Evolutionary conservation across 1,140 invertebrate species (phyloP).

Genomic region (Scaptomyza hsui): DNA sequence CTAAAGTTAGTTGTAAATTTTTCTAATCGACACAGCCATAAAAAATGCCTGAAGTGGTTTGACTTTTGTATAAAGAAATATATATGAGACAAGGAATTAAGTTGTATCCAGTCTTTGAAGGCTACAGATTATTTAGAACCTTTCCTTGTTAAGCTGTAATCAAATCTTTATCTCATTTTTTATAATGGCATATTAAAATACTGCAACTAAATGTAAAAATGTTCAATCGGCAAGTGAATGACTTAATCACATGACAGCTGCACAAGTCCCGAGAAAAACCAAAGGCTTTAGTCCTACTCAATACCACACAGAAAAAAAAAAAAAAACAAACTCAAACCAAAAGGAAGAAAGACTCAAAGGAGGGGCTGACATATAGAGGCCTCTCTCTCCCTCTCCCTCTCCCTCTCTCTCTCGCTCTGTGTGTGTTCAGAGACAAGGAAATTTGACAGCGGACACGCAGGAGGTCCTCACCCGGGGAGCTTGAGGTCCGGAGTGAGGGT

Average conservation of each 20-base stretch:
- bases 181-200: not conserved
- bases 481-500: constrained; percentile 3
- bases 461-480: constrained; percentile 32
- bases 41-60: not conserved
- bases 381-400: no score
- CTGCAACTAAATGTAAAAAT: constrained; percentile 4
- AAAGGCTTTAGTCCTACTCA: not conserved
- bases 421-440: constrained; percentile 32
- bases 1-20: not conserved
- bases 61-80: no score
- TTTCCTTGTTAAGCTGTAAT: no score
- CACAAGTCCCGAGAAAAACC: not conserved
- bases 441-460: constrained; percentile 45
- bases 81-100: no score
- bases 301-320: not conserved
- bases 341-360: not conserved
- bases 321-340: not conserved
- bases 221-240: constrained; percentile 24
- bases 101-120: not conserved
- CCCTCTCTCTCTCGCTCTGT: no score
- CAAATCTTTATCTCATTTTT: not conserved
- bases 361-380: constrained; percentile 6
- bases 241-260: constrained; percentile 39
- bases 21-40: not conserved
- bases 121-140: no score